Conservation (phyloP, 2,888 invertebrate species). For the Theretra japonica region DNA sequence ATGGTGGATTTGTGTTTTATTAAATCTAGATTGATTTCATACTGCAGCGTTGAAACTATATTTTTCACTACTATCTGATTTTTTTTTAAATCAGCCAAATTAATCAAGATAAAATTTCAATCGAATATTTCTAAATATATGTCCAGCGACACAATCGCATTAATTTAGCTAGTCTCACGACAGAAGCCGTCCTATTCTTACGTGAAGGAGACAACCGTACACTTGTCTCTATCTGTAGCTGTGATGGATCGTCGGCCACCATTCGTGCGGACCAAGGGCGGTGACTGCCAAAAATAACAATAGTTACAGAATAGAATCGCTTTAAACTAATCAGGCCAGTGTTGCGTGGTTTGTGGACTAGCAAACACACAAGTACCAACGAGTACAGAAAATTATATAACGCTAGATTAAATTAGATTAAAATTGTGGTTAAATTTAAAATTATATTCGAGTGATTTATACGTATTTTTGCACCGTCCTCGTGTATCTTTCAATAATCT, state of each 20-base stretch:
- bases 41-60: too few species aligned
- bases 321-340: conserved; percentile 35
- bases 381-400: background rate
- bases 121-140: background rate
- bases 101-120: background rate
- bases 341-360: conserved; percentile 10
- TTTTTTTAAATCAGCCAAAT: background rate
- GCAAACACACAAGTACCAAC: background rate
- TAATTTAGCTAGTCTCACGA: background rate
- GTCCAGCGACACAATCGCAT: background rate
- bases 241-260: conserved; percentile 17
- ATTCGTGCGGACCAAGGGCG: conserved; percentile 41
- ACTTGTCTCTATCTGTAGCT: background rate
- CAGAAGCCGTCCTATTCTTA: conserved; percentile 3
- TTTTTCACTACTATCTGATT: too few species aligned
- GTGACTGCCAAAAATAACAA: conserved; percentile 52
- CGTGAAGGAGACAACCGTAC: conserved; percentile 16
- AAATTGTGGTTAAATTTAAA: too few species aligned
- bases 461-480: too few species aligned
- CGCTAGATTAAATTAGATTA: too few species aligned
- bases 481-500: too few species aligned
- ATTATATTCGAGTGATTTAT: too few species aligned
- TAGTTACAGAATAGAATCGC: conserved; percentile 41
- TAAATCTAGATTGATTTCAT: too few species aligned
- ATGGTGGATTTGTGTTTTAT: too few species aligned